Percentiles rank a stretch among this genome's conserved stretches.
Conservation (phyloP, 2,113 vertebrate species). For the Aphyosemion australe region DNA sequence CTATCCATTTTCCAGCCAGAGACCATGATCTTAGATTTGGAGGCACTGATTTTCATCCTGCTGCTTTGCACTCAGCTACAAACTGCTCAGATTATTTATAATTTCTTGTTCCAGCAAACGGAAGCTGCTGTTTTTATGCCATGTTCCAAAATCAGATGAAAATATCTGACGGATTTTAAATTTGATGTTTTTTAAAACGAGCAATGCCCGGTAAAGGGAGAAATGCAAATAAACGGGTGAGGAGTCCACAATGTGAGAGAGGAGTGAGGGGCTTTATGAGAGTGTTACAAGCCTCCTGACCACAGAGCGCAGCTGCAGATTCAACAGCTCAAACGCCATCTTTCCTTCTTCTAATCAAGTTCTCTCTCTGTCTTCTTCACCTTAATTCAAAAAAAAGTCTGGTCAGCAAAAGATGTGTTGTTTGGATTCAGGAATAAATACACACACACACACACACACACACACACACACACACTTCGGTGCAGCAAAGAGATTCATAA, state of each 20-base stretch:
- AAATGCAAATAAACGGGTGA: no score
- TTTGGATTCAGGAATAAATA: slow-evolving; percentile 1
- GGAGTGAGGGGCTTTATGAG: slow-evolving; percentile 54
- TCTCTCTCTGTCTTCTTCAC: slow-evolving; percentile 35
- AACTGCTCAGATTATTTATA: no score
- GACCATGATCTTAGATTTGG: no score
- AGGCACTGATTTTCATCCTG: no score
- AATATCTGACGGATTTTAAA: slow-evolving; percentile 51
- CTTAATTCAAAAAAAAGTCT: slow-evolving; percentile 31
- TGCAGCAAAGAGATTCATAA: slow-evolving; percentile 23
- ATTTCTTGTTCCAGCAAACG: no score
- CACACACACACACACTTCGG: not conserved
- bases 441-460: not conserved
- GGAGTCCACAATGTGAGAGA: no score
- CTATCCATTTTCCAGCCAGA: no score
- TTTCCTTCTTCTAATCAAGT: slow-evolving; percentile 42
- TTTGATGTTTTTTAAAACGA: no score
- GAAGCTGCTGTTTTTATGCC: no score
- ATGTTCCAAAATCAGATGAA: slow-evolving; percentile 65
- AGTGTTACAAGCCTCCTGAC: slow-evolving; percentile 54
- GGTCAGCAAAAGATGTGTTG: slow-evolving; percentile 45
- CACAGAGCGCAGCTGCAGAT: slow-evolving; percentile 52
- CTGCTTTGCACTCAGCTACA: no score
- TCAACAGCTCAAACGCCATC: slow-evolving; percentile 43
- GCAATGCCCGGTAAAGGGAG: no score